A percentile compares a stretch with the other conserved stretches of the same genome.
phyloP scores from a whole-genome alignment of 2,888 invertebrate genomes.

The Agrotis ipsilon region DNA sequence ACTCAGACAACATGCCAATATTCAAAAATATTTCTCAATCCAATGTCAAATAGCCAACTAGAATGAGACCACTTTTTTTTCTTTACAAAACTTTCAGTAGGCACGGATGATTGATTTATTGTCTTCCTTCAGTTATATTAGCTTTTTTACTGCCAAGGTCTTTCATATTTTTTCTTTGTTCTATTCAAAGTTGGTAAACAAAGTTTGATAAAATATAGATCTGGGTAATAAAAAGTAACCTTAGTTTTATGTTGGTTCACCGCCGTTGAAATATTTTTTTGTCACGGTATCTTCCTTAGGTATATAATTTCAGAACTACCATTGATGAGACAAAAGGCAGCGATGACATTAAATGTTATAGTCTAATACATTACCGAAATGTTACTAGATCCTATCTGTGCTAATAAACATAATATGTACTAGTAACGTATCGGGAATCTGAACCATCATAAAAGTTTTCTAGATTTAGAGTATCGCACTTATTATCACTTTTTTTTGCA shows the following conservation, averaged over 20 bases:
- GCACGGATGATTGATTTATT: slow-evolving; percentile 52
- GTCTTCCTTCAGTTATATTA: slow-evolving; percentile 25
- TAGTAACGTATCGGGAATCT: too few species aligned
- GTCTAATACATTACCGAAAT: background rate
- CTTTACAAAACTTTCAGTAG: slow-evolving; percentile 34
- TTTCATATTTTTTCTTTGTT: slow-evolving; percentile 46
- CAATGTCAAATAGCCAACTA: slow-evolving; percentile 33
- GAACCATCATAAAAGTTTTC: too few species aligned
- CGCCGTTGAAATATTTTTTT: background rate
- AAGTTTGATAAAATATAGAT: slow-evolving; percentile 34
- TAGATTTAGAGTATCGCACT: too few species aligned
- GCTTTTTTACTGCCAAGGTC: slow-evolving; percentile 43
- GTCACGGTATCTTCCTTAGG: background rate
- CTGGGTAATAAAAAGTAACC: slow-evolving; percentile 28
- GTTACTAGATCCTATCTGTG: too few species aligned
- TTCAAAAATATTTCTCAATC: slow-evolving; percentile 24
- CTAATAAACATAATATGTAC: too few species aligned
- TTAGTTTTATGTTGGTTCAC: slow-evolving; percentile 12
- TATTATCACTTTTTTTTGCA: too few species aligned
- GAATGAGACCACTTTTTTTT: slow-evolving; percentile 15
- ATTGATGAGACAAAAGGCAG: background rate
- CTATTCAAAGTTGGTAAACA: slow-evolving; percentile 26
- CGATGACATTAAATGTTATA: background rate
- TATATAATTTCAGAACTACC: background rate
- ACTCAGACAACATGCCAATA: slow-evolving; percentile 19